These are phyloP conservation scores for Myripristis murdjan DNA, from an alignment of 2,797 vertebrate genomes.

Conservation along the genomic window DNA sequence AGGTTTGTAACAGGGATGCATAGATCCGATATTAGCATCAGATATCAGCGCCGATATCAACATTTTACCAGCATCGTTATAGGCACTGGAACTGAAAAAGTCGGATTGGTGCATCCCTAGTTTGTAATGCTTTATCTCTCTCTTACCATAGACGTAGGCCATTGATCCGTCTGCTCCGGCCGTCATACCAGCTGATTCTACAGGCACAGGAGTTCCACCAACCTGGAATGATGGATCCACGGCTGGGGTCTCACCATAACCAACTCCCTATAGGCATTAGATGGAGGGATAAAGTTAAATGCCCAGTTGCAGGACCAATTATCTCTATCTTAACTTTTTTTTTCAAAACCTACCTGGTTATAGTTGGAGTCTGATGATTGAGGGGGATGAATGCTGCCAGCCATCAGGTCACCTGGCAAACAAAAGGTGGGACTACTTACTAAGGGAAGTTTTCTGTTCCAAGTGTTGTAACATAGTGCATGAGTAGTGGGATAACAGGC, in stretches of 20 bases:
- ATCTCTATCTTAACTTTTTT: background rate
- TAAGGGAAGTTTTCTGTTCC: background rate
- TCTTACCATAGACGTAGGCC: constrained; percentile 69
- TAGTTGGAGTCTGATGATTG: constrained; percentile 49
- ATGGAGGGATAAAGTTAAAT: background rate
- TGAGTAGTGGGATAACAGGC: background rate
- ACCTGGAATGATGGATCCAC: constrained; percentile 51
- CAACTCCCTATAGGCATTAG: constrained; percentile 52
- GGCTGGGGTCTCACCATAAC: constrained; percentile 53
- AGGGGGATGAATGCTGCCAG: constrained; percentile 43
- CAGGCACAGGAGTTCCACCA: constrained; percentile 40
- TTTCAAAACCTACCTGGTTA: constrained; percentile 59
- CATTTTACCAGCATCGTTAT: no score
- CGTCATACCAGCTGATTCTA: constrained; percentile 56
- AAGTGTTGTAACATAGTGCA: background rate
- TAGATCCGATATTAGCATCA: no score
- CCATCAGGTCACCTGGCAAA: constrained; percentile 61
- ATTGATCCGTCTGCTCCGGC: constrained; percentile 60
- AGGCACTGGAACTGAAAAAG: no score
- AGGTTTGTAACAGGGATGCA: no score
- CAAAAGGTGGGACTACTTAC: constrained; percentile 2
- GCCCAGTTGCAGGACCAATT: background rate
- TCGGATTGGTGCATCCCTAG: no score
- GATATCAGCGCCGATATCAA: no score
- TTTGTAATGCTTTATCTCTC: background rate